Base-by-base conservation (phyloP, 2,797 vertebrate species). In the Hafferia zeledoni region DNA sequence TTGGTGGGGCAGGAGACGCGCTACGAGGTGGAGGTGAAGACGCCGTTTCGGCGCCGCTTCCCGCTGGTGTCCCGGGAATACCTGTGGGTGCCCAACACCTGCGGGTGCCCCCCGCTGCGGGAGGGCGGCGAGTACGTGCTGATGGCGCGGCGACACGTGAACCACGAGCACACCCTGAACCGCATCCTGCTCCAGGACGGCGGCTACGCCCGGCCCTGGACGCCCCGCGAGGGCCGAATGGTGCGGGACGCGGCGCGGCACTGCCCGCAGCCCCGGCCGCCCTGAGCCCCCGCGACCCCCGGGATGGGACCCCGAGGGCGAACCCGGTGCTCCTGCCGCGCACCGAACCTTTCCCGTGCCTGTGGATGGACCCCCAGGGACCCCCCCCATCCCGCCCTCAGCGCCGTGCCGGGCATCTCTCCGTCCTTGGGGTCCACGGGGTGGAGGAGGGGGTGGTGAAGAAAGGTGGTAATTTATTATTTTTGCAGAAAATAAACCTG, bases 111-210 rank as follows among this genome's bases (percentile, higher is more conserved):
- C 6, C 8, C 18, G 4, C 95, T 98, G 28, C 60, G 49, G 25
- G 92, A 90, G 18, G 95, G 78, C 1, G 74, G 6, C 4, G 97
- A 98, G 44, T 98, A 98, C 76, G n/a, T 98, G 79, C 94, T 98
- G 55, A 98, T 98, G 67, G 96, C 95, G 2, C 78, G 33, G 43
- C 92, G 96, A 7, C 97, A 98, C 7, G 94, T 98, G 55, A 98
- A 98, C 95, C 94, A 97, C 8, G 98, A 98, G 41, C 97, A 78
- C 43, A 98, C 98, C 4, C 93, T 97, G 55, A 98, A 98, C 96
- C 97, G 97, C 31, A 87, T 98, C 78, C 87, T 98, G 86, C 96
- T 98, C 78, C 97, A 52, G 27, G 68, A 43, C 2, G 28, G 69
- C 5, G 97, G 97, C 88, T 98, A 98, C 2, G 97, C 98, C 28